Evolutionary conservation across 2,888 invertebrate genomes (phyloP).

Genomic region (Matsumyia berberina): DNA sequence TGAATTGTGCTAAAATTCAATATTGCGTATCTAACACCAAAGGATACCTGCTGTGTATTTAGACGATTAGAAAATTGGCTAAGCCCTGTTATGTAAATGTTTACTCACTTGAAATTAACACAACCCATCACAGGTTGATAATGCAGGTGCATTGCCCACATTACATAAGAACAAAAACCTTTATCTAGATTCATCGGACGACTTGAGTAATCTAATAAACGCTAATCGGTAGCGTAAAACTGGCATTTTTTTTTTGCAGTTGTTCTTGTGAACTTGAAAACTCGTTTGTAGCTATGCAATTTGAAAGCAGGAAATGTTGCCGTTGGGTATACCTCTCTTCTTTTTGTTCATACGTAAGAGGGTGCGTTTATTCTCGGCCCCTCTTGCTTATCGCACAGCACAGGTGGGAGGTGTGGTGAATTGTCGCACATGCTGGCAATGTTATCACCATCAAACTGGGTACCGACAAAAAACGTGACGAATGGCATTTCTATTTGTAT

Average conservation of each 20-base stretch:
- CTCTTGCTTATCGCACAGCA: not conserved
- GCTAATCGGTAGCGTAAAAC: conserved; percentile 19
- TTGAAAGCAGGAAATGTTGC: conserved; percentile 49
- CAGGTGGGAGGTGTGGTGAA: not conserved
- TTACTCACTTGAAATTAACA: conserved; percentile 45
- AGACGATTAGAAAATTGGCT: conserved; percentile 27
- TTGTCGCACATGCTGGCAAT: conserved; percentile 6
- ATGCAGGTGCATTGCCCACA: conserved; percentile 30
- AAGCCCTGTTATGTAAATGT: conserved; percentile 11
- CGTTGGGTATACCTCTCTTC: not conserved
- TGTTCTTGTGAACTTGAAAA: conserved; percentile 43
- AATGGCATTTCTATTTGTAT: conserved; percentile 13
- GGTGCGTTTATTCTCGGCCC: conserved; percentile 4
- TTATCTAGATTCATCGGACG: conserved; percentile 12
- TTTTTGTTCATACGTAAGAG: not conserved
- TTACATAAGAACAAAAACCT: conserved; percentile 38
- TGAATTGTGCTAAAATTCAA: conserved; percentile 1
- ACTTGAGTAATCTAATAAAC: conserved; percentile 23
- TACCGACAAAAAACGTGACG: conserved; percentile 47
- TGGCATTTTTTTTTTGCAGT: conserved; percentile 24
- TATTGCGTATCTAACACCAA: not conserved
- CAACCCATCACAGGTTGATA: conserved; percentile 30
- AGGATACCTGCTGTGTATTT: conserved; percentile 4
- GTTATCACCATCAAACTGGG: conserved; percentile 5
- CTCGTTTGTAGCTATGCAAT: conserved; percentile 29